phyloP scores from a whole-genome alignment of 2,888 invertebrate species.

The Chouioia cunea region DNA sequence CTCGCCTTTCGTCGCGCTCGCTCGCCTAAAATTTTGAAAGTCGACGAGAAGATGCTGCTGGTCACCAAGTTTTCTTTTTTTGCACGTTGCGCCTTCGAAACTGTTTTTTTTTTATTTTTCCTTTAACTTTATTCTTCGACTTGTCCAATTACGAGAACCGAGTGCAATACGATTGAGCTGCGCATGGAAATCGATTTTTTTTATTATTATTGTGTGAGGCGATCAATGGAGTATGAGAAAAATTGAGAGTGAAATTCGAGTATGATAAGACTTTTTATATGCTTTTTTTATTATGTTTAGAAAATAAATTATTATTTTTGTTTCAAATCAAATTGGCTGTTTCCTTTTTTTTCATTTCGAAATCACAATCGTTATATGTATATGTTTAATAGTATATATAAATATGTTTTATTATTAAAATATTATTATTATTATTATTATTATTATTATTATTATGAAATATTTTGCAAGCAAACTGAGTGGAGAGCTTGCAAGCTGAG shows the following conservation, averaged over 20 bases:
- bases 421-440: conserved; percentile 46
- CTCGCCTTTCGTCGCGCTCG: conserved; percentile 18
- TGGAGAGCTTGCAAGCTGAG: conserved; percentile 28
- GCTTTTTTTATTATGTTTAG: conserved; percentile 39
- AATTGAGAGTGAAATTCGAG: conserved; percentile 45
- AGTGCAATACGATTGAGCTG: conserved; percentile 47
- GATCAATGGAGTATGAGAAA: conserved; percentile 41
- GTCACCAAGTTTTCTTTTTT: conserved; percentile 5
- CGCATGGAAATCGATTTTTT: conserved; percentile 40
- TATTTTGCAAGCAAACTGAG: conserved; percentile 35
- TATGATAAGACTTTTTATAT: conserved; percentile 34
- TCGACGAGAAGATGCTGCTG: conserved; percentile 33
- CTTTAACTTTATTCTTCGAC: conserved; percentile 7
- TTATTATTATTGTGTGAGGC: conserved; percentile 12
- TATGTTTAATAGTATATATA: conserved; percentile 43
- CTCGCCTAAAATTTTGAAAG: conserved; percentile 29
- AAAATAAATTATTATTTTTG: conserved; percentile 48
- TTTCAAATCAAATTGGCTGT: conserved; percentile 48
- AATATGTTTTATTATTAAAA: conserved; percentile 38
- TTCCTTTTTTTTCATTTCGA: conserved; percentile 41
- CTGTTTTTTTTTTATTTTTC: conserved; percentile 24
- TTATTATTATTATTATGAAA: conserved; percentile 42
- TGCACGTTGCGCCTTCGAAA: neutral
- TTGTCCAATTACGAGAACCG: conserved; percentile 27
- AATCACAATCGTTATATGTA: conserved; percentile 45